Base-by-base conservation (phyloP, 92 coral and sea anemone species). In the Pocillopora grandis region DNA sequence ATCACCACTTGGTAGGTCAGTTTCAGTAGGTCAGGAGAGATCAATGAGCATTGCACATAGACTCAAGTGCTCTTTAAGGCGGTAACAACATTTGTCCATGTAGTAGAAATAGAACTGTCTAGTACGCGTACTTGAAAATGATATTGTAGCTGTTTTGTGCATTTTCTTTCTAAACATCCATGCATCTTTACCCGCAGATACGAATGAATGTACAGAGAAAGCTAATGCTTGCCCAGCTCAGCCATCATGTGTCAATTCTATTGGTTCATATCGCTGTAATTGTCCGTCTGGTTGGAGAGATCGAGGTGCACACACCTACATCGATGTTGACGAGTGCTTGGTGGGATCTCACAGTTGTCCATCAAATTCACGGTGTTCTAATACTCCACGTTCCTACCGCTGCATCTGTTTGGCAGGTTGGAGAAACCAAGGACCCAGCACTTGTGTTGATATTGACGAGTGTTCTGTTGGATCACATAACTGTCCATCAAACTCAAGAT, bases 221-320 rank as follows among this genome's bases (percentile, higher is more conserved):
- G 76, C 80, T 23, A 62, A 65, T 74, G 62, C 81, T 10, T 83
- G 91, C 59, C 89, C 89, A 52, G 21, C 56, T 9, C 76, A 73
- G 36, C 66, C 84, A 20, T 71, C 75, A 3, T 86, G 90, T 80
- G 87, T 86, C 52, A 86, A 89, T 58, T 71, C 84, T 52, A 78
- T 72, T 11, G 89, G 89, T 12, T 87, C 89, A 19, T 87, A 87
- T 59, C 89, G 65, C 42, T 87, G 89, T 23, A 73, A 63, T 56
- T 87, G 89, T 27, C 57, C 35, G 55, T n/a, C 66, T 19, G 89
- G 86, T 65, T 87, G 89, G 89, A 56, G 76, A 20, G 80, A 87
- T 21, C 81, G 58, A 37, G 87, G 82, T 62, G 36, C 79, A 15
- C 79, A 77, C n/a, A 65, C 66, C 19, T 90, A 89, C 56, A 77